These are phyloP conservation scores for Dromas ardeola DNA, from an alignment of 2,113 vertebrate genomes.

Conservation along the genomic window DNA sequence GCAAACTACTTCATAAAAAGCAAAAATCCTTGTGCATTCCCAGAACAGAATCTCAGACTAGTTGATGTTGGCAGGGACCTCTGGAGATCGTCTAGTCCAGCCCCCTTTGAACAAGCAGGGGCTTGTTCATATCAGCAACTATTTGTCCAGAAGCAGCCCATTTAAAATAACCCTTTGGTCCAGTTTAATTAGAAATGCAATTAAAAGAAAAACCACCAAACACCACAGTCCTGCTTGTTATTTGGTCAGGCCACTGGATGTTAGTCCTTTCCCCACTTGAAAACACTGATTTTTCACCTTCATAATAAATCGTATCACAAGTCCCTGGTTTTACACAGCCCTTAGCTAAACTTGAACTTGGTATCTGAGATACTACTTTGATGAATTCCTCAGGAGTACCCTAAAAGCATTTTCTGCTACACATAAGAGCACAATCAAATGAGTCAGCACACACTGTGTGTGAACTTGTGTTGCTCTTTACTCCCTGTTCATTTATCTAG, in stretches of 20 bases:
- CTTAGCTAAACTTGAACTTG: not conserved
- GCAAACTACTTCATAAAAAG: not conserved
- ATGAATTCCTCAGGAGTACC: not conserved
- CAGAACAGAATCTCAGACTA: not conserved
- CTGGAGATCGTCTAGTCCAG: not conserved
- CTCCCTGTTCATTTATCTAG: not conserved
- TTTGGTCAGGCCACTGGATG: not conserved
- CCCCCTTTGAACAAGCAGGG: not conserved
- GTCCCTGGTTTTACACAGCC: not conserved
- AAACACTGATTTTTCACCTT: not conserved
- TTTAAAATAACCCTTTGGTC: not conserved
- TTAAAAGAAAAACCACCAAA: not conserved
- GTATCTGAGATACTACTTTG: not conserved
- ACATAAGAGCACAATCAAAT: not conserved
- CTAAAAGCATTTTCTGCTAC: conserved; percentile 10
- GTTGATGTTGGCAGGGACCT: not conserved
- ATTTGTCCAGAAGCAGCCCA: not conserved
- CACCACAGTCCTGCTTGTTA: not conserved
- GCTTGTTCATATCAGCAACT: not conserved
- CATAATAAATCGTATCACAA: not conserved
- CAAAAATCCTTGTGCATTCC: not conserved
- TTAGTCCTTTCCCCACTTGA: not conserved
- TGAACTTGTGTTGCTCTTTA: not conserved
- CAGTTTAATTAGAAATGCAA: not conserved
- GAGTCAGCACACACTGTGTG: not conserved